These are phyloP conservation scores for Amazona guildingii DNA, from an alignment of 2,113 vertebrate species.

Conservation along the genomic window DNA sequence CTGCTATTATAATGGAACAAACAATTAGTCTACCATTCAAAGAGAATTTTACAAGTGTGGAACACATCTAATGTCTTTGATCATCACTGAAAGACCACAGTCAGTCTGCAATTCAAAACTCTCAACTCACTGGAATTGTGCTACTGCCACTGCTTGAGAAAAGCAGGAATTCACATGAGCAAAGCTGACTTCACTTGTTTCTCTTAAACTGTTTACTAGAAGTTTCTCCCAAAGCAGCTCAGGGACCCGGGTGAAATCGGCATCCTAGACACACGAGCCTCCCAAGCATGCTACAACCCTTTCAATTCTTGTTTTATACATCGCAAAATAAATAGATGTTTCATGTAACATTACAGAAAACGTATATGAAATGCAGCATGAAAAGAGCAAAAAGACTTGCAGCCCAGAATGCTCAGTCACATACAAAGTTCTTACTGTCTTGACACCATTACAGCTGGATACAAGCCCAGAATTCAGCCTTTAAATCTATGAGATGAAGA, in stretches of 20 bases:
- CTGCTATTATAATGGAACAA: not conserved
- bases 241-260: not conserved
- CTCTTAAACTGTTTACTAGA: not conserved
- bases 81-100: not conserved
- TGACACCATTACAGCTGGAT: not conserved
- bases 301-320: not conserved
- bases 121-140: not conserved
- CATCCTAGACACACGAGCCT: not conserved
- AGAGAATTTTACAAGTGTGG: not conserved
- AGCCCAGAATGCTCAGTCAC: not conserved
- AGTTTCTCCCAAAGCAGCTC: not conserved
- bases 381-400: not conserved
- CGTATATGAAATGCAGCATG: accelerated
- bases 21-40: not conserved
- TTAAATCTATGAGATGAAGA: conserved; percentile 7
- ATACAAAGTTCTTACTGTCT: not conserved
- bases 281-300: not conserved
- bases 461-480: not conserved
- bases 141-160: not conserved
- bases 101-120: not conserved
- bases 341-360: not conserved
- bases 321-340: not conserved
- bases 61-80: not conserved
- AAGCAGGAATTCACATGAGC: not conserved
- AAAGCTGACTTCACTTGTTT: not conserved